Conservation (phyloP, 2,888 invertebrate genomes). For the Cartodere bifasciata region DNA sequence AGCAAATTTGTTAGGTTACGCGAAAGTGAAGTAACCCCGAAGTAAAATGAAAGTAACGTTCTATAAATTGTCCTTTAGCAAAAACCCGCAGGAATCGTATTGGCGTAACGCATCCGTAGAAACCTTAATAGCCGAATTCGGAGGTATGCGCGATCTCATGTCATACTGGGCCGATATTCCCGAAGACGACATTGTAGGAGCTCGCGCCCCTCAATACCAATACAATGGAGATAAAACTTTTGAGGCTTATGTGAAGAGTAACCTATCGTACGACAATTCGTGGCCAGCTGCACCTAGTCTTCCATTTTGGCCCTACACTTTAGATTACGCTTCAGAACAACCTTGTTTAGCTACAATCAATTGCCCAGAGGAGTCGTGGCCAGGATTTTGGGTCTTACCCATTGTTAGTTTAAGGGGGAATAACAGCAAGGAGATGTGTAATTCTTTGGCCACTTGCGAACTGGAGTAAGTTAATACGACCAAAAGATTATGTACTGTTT, state of each 20-base stretch:
- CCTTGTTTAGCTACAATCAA: slow-evolving; percentile 40
- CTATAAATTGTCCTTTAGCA: no score
- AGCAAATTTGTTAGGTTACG: no score
- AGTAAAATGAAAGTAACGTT: no score
- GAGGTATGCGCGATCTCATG: slow-evolving; percentile 27
- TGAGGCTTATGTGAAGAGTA: slow-evolving; percentile 39
- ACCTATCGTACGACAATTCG: slow-evolving; percentile 47
- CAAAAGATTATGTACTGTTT: slow-evolving; percentile 2
- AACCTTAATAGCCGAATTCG: slow-evolving; percentile 28
- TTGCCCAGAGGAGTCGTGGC: slow-evolving; percentile 45
- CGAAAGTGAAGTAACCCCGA: no score
- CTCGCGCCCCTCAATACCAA: slow-evolving; percentile 44
- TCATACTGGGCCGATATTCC: slow-evolving; percentile 31
- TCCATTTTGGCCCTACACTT: slow-evolving; percentile 55
- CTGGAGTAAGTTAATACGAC: slow-evolving; percentile 1
- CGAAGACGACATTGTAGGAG: slow-evolving; percentile 24
- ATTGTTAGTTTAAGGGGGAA: slow-evolving; percentile 44
- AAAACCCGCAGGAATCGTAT: slow-evolving; percentile 21
- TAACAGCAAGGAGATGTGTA: slow-evolving; percentile 26
- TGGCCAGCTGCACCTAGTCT: slow-evolving; percentile 42
- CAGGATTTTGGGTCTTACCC: slow-evolving; percentile 54
- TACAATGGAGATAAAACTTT: slow-evolving; percentile 45
- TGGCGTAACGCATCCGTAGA: slow-evolving; percentile 26
- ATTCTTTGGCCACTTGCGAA: background rate
- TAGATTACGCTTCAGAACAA: slow-evolving; percentile 45